Conservation (phyloP, 1,140 invertebrate genomes). For the Tribolium madens region DNA sequence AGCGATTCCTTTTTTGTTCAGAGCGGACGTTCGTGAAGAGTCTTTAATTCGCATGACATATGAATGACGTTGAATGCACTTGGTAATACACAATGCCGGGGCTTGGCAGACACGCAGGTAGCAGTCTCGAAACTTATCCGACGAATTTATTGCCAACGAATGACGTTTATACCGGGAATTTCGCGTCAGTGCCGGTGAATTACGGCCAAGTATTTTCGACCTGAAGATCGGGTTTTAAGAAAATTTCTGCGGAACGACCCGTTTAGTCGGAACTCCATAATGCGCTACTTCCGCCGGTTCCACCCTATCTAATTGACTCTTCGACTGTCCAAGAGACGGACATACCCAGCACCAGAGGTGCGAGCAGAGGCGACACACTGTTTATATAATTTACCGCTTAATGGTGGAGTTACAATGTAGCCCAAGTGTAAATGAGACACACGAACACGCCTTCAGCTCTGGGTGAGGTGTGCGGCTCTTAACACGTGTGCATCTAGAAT, state of each 20-base stretch:
- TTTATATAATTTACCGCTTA: constrained; percentile 39
- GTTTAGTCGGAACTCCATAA: constrained; percentile 38
- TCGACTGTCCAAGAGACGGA: neutral
- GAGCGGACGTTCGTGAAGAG: constrained; percentile 3
- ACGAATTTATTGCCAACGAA: constrained; percentile 27
- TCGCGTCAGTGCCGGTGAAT: constrained; percentile 16
- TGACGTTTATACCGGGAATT: constrained; percentile 29
- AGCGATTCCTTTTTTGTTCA: constrained; percentile 12
- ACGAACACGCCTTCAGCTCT: constrained; percentile 36
- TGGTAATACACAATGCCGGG: constrained; percentile 39
- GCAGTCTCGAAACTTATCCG: constrained; percentile 37
- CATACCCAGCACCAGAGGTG: neutral
- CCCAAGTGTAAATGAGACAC: constrained; percentile 41
- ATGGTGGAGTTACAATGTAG: constrained; percentile 32
- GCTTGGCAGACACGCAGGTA: constrained; percentile 46
- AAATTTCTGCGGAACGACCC: neutral
- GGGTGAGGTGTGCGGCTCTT: constrained; percentile 26
- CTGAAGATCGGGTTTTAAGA: neutral
- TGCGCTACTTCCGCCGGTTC: constrained; percentile 39
- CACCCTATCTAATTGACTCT: constrained; percentile 45
- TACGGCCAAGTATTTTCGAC: neutral
- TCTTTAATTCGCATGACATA: constrained; percentile 42
- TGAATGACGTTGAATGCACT: constrained; percentile 44
- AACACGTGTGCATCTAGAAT: constrained; percentile 11
- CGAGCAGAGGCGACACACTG: neutral